phyloP scores from a whole-genome alignment of 2,797 vertebrate species.

The Threskiornis aethiopicus region DNA sequence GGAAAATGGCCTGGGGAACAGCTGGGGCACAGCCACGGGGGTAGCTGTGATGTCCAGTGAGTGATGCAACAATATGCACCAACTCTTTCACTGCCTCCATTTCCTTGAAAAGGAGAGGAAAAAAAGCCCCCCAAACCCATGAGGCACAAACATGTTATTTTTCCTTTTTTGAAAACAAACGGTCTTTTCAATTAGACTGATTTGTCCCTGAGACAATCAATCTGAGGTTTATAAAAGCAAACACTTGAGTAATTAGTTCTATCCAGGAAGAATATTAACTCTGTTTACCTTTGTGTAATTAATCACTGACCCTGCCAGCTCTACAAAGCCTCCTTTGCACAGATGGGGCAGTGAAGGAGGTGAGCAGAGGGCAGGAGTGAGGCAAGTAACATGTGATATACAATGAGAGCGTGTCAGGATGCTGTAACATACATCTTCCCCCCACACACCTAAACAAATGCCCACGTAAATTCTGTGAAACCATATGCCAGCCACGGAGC shows the following conservation, averaged over 20 bases:
- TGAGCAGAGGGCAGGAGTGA: slow-evolving; percentile 23
- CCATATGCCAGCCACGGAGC: slow-evolving; percentile 17
- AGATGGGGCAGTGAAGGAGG: slow-evolving; percentile 47
- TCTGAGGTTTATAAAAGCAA: slow-evolving; percentile 77
- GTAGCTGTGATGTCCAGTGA: not conserved
- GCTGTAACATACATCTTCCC: slow-evolving; percentile 9
- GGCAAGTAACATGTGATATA: slow-evolving; percentile 35
- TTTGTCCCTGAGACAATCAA: slow-evolving; percentile 75
- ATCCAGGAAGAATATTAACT: slow-evolving; percentile 79
- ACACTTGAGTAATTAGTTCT: slow-evolving; percentile 79
- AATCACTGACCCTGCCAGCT: slow-evolving; percentile 74
- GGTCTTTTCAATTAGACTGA: slow-evolving; percentile 76
- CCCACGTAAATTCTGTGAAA: slow-evolving; percentile 44
- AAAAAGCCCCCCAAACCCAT: not conserved
- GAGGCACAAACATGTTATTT: slow-evolving; percentile 22
- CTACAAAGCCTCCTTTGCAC: slow-evolving; percentile 56
- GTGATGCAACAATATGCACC: not conserved
- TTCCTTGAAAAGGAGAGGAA: not conserved
- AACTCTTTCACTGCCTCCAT: not conserved
- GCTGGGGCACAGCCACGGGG: not conserved
- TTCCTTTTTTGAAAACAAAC: slow-evolving; percentile 64
- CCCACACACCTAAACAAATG: slow-evolving; percentile 48
- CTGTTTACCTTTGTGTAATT: slow-evolving; percentile 80
- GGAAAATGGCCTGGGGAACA: not conserved
- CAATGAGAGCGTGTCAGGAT: slow-evolving; percentile 33